These are phyloP conservation scores for Ernsta delagoae DNA, from an alignment of 2,888 invertebrate species.

Conservation along the genomic window DNA sequence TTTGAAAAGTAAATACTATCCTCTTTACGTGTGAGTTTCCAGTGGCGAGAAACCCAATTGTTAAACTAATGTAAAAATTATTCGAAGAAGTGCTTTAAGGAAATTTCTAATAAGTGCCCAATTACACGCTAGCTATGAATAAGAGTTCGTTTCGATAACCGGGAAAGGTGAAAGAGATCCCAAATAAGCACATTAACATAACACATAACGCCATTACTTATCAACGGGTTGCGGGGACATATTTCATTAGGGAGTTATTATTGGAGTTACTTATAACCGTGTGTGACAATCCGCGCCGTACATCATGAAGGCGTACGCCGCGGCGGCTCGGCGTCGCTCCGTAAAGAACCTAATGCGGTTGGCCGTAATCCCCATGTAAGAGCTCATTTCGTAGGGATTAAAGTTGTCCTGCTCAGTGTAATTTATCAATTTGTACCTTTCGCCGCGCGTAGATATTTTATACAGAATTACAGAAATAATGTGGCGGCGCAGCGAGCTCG, in stretches of 20 bases:
- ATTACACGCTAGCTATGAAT: slow-evolving; percentile 6
- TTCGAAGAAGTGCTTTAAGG: not conserved
- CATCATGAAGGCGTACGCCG: slow-evolving; percentile 49
- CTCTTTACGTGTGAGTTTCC: not conserved
- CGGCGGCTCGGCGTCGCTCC: slow-evolving; percentile 1
- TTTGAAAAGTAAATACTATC: slow-evolving; percentile 1
- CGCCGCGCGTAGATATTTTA: no score
- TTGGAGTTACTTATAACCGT: slow-evolving; percentile 48
- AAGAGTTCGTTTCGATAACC: slow-evolving; percentile 18
- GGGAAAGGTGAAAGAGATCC: slow-evolving; percentile 21
- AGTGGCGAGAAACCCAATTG: not conserved
- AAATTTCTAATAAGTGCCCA: slow-evolving; percentile 10
- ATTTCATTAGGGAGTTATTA: slow-evolving; percentile 71
- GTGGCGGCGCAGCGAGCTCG: no score
- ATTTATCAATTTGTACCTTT: no score
- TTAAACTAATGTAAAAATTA: not conserved
- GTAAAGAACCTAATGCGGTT: slow-evolving; percentile 35
- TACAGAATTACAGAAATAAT: no score
- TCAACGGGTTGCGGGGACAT: slow-evolving; percentile 57
- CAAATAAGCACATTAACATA: slow-evolving; percentile 48
- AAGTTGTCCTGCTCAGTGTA: no score
- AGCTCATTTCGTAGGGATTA: no score
- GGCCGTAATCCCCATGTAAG: no score
- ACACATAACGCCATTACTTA: slow-evolving; percentile 49
- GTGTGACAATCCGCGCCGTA: slow-evolving; percentile 54